Base-by-base conservation (phyloP, 2,797 vertebrate species). In the Falco rusticolus region DNA sequence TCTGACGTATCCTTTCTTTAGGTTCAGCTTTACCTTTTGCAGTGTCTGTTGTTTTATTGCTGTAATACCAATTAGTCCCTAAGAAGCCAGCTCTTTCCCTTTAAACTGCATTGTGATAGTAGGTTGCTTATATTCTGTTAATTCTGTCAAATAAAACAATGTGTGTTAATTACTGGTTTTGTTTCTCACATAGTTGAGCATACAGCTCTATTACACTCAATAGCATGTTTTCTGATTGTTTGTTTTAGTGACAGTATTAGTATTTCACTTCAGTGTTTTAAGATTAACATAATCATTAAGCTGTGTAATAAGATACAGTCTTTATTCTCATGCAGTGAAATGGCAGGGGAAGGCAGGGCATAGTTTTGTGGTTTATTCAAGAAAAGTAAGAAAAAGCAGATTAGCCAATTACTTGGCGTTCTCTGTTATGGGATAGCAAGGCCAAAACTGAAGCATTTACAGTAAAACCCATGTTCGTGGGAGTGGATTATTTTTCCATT, bases 211-310 rank as follows among this genome's bases (percentile, higher is more conserved):
- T 85, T 72, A 37, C 50, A 50, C 45, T 90, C 87, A n/a, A 1
- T 22, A 60, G n/a, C 84, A 87, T 29, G 8, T 95, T 87, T 92
- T 74, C 57, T 75, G 68, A 28, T 84, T 78, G 65, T 87, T 93
- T 90, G 89, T 94, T 83, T 91, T 91, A 72, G 29, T 77, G 86
- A 57, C 75, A 64, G 39, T 64, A 41, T 87, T 90, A 71, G 61
- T 51, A 81, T 64, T 96, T 84, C 54, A 50, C 66, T 90, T 68
- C 59, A 84, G 33, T 79, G 77, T 63, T 93, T 94, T 93, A 71
- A 95, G 75, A 90, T 96, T 87, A 96, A 74, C 85, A 60, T 93
- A 68, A 68, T 59, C 47, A 47, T 94, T 90, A 95, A 87, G 81
- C 84, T 48, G 71, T 8, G 5, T 71, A 80, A 65, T 94, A 83